Evolutionary conservation across 1,140 invertebrate species (phyloP).

Genomic region (Trichoplusia ni): DNA sequence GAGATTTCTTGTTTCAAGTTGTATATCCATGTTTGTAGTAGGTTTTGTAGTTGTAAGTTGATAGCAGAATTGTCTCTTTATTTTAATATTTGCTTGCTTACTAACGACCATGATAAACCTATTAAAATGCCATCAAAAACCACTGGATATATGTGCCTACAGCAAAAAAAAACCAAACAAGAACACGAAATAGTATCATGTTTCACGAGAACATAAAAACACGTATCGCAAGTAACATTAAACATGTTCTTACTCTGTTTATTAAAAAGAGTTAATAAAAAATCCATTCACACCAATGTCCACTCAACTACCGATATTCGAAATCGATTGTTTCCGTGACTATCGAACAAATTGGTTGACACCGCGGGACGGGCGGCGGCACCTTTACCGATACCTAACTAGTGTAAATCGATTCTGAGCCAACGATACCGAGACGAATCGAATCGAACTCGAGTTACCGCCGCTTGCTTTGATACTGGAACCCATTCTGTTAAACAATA

Average conservation of each 20-base stretch:
- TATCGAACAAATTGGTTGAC: conserved; percentile 47
- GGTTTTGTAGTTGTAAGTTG: too few relatives aligned
- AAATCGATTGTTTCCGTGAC: conserved; percentile 37
- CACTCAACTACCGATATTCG: conserved; percentile 7
- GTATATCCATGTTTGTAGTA: too few relatives aligned
- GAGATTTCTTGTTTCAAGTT: too few relatives aligned
- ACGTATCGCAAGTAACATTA: too few relatives aligned
- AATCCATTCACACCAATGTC: background rate
- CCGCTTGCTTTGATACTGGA: background rate
- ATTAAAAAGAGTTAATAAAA: background rate
- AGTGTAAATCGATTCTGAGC: conserved; percentile 57
- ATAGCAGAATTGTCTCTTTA: too few relatives aligned
- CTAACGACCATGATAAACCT: too few relatives aligned
- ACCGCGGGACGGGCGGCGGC: conserved; percentile 35
- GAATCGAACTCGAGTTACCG: conserved; percentile 16
- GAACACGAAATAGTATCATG: too few relatives aligned
- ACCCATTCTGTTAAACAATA: background rate
- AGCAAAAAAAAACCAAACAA: too few relatives aligned
- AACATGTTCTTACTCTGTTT: background rate
- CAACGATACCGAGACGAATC: conserved; percentile 46
- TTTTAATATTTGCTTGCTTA: too few relatives aligned
- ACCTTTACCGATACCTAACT: conserved; percentile 44
- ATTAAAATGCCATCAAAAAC: too few relatives aligned
- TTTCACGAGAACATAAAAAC: too few relatives aligned
- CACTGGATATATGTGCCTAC: too few relatives aligned